Evolutionary conservation across 2,888 invertebrate species (phyloP).

Genomic region (Drosophila mercatorum): DNA sequence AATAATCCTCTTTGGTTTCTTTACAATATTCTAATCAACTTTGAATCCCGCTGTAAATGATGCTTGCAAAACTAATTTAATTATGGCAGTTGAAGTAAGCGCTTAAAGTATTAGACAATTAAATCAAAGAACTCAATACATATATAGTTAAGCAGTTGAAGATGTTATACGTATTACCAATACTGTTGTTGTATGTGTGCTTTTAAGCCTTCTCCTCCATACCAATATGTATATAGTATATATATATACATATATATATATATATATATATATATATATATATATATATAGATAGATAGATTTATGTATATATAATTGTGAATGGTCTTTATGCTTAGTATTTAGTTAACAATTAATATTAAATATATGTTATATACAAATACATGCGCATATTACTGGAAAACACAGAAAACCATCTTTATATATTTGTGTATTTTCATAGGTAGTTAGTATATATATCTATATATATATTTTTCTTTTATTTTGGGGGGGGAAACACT

Average conservation of each 20-base stretch:
- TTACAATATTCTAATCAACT: constrained; percentile 39
- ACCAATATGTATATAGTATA: constrained; percentile 2
- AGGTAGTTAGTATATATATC: constrained; percentile 40
- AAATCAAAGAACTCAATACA: constrained; percentile 20
- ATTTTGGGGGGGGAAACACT: constrained; percentile 42
- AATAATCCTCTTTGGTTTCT: constrained; percentile 24
- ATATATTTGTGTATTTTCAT: constrained; percentile 45
- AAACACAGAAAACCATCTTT: constrained; percentile 76
- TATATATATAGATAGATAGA: constrained; percentile 10
- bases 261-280: constrained; percentile 17
- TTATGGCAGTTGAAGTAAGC: constrained; percentile 73
- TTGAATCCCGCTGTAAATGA: constrained; percentile 21
- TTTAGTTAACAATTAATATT: constrained; percentile 74
- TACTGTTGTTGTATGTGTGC: constrained; percentile 57
- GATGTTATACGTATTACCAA: constrained; percentile 52
- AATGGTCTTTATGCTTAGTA: constrained; percentile 75
- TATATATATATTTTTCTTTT: constrained; percentile 12
- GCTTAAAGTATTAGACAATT: constrained; percentile 59
- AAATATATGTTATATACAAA: constrained; percentile 48
- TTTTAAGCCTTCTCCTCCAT: constrained; percentile 15
- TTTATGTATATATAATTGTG: constrained; percentile 20
- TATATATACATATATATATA: constrained; percentile 10
- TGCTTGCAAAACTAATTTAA: constrained; percentile 53
- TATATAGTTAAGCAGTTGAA: constrained; percentile 39
- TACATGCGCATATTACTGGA: constrained; percentile 63